Evolutionary conservation across 2,888 invertebrate genomes (phyloP).

Genomic region (Saturnia pavonia): DNA sequence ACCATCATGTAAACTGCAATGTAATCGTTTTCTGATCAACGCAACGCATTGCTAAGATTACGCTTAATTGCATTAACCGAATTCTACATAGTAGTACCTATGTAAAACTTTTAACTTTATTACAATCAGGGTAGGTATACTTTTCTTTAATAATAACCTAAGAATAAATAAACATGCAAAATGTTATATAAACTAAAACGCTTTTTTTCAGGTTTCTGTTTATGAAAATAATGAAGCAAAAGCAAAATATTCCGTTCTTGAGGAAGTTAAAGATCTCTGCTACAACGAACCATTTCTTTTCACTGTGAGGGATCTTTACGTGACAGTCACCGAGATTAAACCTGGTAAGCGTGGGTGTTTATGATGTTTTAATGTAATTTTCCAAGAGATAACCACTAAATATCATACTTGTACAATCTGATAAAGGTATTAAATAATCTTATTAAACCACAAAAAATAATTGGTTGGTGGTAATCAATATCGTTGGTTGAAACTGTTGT

Average conservation of each 20-base stretch:
- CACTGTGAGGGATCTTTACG: conserved; percentile 83
- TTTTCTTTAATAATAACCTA: background rate
- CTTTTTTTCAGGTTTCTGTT: conserved; percentile 71
- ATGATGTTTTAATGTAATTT: background rate
- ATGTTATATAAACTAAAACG: background rate
- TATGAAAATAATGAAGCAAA: conserved; percentile 77
- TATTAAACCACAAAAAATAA: background rate
- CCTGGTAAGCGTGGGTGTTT: conserved; percentile 59
- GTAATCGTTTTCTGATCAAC: too few relatives aligned
- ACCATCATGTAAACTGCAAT: too few relatives aligned
- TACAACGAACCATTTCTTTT: conserved; percentile 79
- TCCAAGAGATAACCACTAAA: background rate
- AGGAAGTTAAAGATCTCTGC: conserved; percentile 84
- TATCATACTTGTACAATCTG: background rate
- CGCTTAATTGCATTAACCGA: too few relatives aligned
- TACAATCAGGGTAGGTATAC: too few relatives aligned
- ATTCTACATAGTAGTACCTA: too few relatives aligned
- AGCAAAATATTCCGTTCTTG: conserved; percentile 78
- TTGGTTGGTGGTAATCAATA: background rate
- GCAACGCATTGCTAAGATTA: too few relatives aligned
- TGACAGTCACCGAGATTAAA: conserved; percentile 82
- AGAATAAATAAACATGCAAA: too few relatives aligned
- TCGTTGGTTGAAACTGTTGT: background rate
- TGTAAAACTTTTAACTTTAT: too few relatives aligned
- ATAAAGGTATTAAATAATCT: background rate